A percentile compares a stretch with the other conserved stretches of the same genome.
Conservation (phyloP, 2,888 invertebrate genomes). For the Nomada flava region DNA sequence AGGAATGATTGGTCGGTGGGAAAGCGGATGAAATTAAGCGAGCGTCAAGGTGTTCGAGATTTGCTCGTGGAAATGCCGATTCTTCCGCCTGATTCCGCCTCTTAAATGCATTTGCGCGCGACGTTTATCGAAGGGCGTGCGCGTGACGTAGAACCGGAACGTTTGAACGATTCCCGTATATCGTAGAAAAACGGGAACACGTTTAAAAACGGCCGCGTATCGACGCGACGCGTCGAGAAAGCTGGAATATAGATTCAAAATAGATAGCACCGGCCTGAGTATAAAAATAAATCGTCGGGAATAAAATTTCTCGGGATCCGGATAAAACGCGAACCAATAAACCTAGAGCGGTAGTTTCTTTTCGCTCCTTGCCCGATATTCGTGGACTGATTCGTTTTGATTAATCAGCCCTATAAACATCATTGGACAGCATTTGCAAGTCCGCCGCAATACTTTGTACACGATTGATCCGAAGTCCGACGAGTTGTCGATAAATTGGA, state of each 20-base stretch:
- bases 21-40: constrained; percentile 21
- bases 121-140: constrained; percentile 63
- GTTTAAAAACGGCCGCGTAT: constrained; percentile 36
- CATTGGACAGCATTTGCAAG: constrained; percentile 9
- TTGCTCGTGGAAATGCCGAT: constrained; percentile 48
- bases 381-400: not conserved
- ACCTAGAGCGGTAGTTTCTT: not conserved
- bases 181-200: not conserved
- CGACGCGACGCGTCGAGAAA: constrained; percentile 17
- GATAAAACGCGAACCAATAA: constrained; percentile 28
- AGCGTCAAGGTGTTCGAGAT: constrained; percentile 44
- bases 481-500: not conserved
- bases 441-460: not conserved
- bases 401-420: constrained; percentile 7
- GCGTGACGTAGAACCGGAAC: constrained; percentile 44
- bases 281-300: constrained; percentile 33
- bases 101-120: constrained; percentile 58
- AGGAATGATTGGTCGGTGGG: not conserved
- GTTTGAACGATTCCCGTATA: constrained; percentile 40
- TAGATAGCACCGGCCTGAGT: constrained; percentile 13
- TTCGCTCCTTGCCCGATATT: not conserved
- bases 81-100: constrained; percentile 40
- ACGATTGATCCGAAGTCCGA: not conserved
- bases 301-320: constrained; percentile 22
- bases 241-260: constrained; percentile 20